Evolutionary conservation across 1,140 invertebrate genomes (phyloP).

Genomic region (Frieseomelitta varia): DNA sequence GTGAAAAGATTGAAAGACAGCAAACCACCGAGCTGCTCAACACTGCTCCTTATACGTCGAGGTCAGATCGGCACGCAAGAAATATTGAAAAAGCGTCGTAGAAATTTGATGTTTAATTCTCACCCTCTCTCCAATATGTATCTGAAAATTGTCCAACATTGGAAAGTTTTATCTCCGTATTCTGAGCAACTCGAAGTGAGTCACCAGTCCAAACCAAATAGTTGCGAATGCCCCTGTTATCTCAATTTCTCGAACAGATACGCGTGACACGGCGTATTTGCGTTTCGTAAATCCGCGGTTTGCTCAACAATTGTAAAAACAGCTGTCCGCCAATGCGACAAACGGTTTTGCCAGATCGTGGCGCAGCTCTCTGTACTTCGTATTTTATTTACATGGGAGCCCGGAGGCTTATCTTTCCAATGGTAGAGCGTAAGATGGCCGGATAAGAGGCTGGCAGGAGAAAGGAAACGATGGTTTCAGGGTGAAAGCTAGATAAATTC

Average conservation of each 20-base stretch:
- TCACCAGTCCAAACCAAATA: too few species aligned
- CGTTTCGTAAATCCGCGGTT: neutral
- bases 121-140: too few species aligned
- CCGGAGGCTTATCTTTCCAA: slow-evolving; percentile 37
- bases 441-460: slow-evolving; percentile 47
- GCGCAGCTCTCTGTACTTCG: neutral
- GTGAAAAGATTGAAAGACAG: too few species aligned
- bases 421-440: slow-evolving; percentile 34
- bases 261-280: slow-evolving; percentile 8
- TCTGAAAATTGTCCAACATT: too few species aligned
- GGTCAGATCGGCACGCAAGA: too few species aligned
- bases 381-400: slow-evolving; percentile 13
- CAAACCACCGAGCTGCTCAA: too few species aligned
- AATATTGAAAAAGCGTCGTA: too few species aligned
- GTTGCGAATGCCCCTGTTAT: slow-evolving; percentile 4
- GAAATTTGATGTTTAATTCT: too few species aligned
- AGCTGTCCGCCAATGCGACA: slow-evolving; percentile 8
- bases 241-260: slow-evolving; percentile 11
- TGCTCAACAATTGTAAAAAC: neutral
- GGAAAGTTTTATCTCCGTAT: too few species aligned
- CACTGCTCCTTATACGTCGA: too few species aligned
- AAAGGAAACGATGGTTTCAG: slow-evolving; percentile 36
- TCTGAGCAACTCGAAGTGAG: too few species aligned
- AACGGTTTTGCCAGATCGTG: slow-evolving; percentile 17
- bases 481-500: slow-evolving; percentile 52